phyloP scores from a whole-genome alignment of 2,113 vertebrate genomes.

The Perca fluviatilis region DNA sequence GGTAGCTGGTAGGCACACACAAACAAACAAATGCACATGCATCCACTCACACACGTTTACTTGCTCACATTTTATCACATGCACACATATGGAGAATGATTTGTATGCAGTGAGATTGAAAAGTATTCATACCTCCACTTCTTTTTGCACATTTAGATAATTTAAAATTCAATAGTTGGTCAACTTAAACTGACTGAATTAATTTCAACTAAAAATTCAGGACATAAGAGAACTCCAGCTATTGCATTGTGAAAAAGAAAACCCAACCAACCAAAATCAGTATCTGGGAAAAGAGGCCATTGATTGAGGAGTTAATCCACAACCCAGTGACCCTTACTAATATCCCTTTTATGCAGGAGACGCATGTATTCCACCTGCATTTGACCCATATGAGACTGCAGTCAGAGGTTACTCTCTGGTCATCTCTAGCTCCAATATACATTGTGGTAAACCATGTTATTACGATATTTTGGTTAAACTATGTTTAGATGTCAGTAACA shows the following conservation, averaged over 20 bases:
- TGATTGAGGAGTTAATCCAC: neutral
- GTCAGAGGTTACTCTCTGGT: conserved; percentile 4
- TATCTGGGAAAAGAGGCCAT: neutral
- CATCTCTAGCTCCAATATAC: neutral
- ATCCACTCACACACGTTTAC: neutral
- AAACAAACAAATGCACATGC: conserved; percentile 8
- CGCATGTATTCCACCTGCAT: neutral
- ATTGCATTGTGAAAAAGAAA: neutral
- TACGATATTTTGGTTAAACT: conserved; percentile 10
- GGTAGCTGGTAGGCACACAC: conserved; percentile 88
- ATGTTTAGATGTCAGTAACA: neutral
- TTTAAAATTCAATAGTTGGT: neutral
- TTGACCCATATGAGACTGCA: neutral
- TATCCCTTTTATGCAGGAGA: neutral
- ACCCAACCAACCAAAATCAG: neutral
- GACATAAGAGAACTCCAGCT: neutral
- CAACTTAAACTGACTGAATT: neutral
- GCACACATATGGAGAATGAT: conserved; percentile 5
- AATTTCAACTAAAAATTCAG: conserved; percentile 14
- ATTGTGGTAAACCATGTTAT: neutral
- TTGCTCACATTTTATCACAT: conserved; percentile 8
- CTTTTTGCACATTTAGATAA: conserved; percentile 8
- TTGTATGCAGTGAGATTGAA: neutral
- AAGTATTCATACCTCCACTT: neutral
- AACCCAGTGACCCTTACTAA: neutral